These are phyloP conservation scores for Cerastis rubricosa DNA, from an alignment of 2,888 invertebrate genomes.

Conservation along the genomic window DNA sequence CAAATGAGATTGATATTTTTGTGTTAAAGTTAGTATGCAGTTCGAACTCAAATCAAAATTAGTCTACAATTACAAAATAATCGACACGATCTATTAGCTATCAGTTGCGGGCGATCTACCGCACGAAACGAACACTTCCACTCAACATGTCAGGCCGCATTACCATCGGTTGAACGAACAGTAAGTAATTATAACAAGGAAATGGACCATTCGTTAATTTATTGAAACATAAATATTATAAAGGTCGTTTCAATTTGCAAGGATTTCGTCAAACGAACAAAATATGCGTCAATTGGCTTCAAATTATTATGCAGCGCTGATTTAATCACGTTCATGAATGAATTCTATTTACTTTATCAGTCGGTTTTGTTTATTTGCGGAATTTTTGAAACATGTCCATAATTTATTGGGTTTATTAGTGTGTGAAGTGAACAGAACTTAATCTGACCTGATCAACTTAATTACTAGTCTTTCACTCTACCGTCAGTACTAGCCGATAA, in stretches of 20 bases:
- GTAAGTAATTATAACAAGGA: conserved; percentile 55
- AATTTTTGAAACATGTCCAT: background rate
- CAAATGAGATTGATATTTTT: too few species aligned
- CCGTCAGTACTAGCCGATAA: background rate
- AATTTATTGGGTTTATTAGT: background rate
- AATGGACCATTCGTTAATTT: conserved; percentile 47
- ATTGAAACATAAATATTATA: conserved; percentile 49
- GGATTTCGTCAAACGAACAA: conserved; percentile 17
- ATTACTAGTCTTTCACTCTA: background rate
- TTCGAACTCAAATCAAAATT: background rate
- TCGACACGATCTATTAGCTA: conserved; percentile 40
- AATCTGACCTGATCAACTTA: background rate
- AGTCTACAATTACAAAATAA: conserved; percentile 31
- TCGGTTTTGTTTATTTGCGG: background rate
- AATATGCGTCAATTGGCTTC: conserved; percentile 18
- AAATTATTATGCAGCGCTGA: conserved; percentile 19
- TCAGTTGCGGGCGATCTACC: conserved; percentile 31
- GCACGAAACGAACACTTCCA: conserved; percentile 31
- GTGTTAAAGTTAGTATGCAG: background rate
- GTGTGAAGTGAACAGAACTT: background rate
- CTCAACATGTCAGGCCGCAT: conserved; percentile 42
- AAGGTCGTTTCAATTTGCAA: conserved; percentile 41
- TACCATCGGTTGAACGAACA: conserved; percentile 40
- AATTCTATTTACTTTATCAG: conserved; percentile 17
- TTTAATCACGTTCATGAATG: conserved; percentile 29